Base-by-base conservation (phyloP, 2,113 vertebrate species). In the Vombatus ursinus region DNA sequence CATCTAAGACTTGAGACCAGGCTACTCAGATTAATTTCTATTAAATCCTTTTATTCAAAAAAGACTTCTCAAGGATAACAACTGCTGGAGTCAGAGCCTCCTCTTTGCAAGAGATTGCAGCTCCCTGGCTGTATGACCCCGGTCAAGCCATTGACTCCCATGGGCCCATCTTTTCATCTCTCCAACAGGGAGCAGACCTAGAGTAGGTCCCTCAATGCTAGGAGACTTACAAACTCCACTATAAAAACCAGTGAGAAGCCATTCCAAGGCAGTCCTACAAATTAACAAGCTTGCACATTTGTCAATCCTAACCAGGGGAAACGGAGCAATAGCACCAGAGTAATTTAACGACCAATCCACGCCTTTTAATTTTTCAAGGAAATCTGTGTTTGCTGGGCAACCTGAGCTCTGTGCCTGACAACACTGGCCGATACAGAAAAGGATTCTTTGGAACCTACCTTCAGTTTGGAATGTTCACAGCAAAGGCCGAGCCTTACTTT, bases 11-110 rank as follows among this genome's bases (percentile, higher is more conserved):
- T n/a, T n/a, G 14, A 44, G 68, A 77, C 37, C 37, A 77, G 37
- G 31, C 44, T 89, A 92, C 22, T 61, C 90, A 50, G 37, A 96
- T 51, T 68, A 94, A 37, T 84, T 68, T 51, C 68, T 68, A 94
- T 61, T 68, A 96, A 95, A 90, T 94, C 37, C 90, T 91, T 47
- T 48, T 52, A 93, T 95, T 90, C 52, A 91, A 91, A 96, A 95
- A 54, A 19, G 10, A 52, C 84, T 94, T 61, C 10, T 61, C 57
- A 31, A 68, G 50, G 91, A 94, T 84, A 77, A 77, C n/a, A 77
- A 77, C 12, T 77, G 37, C 14, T 77, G 68, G 37, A 44, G 19
- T 77, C 68, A 44, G 68, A 44, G 37, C n/a, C 19, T 3, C 68
- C 9, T n/a, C 31, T 1, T 44, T 22, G 37, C 14, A 77, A 44